phyloP scores from a whole-genome alignment of 2,113 vertebrate species.

The Motacilla alba region DNA sequence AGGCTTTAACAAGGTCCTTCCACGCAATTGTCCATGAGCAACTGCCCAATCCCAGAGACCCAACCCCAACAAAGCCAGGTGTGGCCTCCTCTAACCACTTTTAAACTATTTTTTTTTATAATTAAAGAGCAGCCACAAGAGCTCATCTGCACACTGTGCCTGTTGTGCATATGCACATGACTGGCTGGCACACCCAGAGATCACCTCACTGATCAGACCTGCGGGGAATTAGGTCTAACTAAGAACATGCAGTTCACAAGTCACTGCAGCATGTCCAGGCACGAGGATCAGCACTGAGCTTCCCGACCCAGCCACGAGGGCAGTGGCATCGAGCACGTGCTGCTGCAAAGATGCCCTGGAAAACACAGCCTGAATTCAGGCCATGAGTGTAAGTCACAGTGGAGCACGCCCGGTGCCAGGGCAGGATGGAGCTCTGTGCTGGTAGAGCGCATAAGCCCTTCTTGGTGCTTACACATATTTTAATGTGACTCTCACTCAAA shows the following conservation, averaged over 20 bases:
- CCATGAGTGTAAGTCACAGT: fast-evolving
- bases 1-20: background rate
- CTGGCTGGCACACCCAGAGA: background rate
- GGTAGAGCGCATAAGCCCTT: background rate
- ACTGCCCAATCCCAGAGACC: background rate
- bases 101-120: background rate
- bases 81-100: background rate
- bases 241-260: background rate
- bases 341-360: background rate
- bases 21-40: background rate
- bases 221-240: background rate
- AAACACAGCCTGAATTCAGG: background rate
- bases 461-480: background rate
- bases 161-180: background rate
- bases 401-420: background rate
- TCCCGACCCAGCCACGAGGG: background rate
- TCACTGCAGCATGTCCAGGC: background rate
- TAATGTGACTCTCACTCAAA: background rate
- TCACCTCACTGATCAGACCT: background rate
- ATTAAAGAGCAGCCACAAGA: background rate
- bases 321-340: fast-evolving
- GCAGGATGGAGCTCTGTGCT: background rate
- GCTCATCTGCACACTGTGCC: background rate
- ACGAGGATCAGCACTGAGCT: background rate
- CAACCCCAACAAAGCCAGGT: background rate